Conservation (phyloP, 1,140 invertebrate genomes). For the Drosophila carrolli region DNA sequence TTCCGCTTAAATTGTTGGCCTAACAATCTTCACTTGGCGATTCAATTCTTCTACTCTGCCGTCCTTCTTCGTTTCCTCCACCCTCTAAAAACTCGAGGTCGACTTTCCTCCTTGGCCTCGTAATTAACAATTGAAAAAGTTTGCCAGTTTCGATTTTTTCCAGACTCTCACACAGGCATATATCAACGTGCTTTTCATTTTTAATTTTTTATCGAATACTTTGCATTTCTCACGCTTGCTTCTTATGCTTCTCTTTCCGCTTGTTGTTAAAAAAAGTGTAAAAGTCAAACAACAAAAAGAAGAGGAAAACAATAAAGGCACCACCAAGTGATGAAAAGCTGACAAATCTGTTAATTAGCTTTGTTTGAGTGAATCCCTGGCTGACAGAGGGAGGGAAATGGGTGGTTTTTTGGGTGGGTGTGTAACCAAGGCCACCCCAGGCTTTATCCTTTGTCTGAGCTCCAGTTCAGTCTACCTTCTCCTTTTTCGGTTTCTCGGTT, state of each 20-base stretch:
- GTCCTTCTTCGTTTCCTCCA: background rate
- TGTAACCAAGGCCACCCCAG: conserved; percentile 15
- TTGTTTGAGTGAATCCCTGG: conserved; percentile 71
- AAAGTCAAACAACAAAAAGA: conserved; percentile 79
- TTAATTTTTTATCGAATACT: conserved; percentile 52
- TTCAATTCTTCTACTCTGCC: background rate
- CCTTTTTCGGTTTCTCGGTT: conserved; percentile 42
- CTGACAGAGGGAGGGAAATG: conserved; percentile 1
- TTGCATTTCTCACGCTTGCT: conserved; percentile 60
- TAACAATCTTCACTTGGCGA: conserved; percentile 53
- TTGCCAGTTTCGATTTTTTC: conserved; percentile 40
- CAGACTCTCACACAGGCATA: conserved; percentile 8
- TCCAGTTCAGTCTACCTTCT: conserved; percentile 7
- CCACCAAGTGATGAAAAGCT: conserved; percentile 77
- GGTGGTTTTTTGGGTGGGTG: background rate
- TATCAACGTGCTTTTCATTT: conserved; percentile 30
- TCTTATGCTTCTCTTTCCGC: conserved; percentile 20
- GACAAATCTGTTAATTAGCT: conserved; percentile 83
- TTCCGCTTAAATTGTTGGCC: conserved; percentile 78
- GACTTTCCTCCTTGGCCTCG: conserved; percentile 38
- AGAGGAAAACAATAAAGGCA: conserved; percentile 38
- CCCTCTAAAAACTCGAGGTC: background rate
- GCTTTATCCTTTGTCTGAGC: conserved; percentile 64
- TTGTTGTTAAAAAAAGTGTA: conserved; percentile 67
- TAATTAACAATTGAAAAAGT: conserved; percentile 75